Base-by-base conservation (phyloP, 2,888 invertebrate species). In the Empis stercorea region DNA sequence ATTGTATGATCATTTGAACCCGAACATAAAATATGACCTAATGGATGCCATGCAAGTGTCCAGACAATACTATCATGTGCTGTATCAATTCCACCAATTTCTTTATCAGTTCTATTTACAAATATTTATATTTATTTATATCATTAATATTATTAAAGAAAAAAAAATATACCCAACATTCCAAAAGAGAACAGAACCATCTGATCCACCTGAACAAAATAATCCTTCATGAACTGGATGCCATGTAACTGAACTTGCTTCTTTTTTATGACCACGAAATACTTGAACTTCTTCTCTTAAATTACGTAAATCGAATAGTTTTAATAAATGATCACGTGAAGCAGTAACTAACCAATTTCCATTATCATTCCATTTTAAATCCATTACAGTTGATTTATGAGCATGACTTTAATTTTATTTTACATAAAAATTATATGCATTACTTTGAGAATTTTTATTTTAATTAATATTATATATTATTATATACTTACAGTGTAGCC, bases 261-360 rank as follows among this genome's bases (percentile, higher is more conserved):
- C 99, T 67, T 97, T 97, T 66, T 99, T 99, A 68, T 99, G 99
- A 1, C 97, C 99, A 56, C 97, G 81, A 72, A 99, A 99, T 38
- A 94, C 87, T 74, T 96, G 96, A 48, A 97, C 77, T 71, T 99
- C 99, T 61, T 88, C 87, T 51, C 86, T 86, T 59, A 99, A 75
- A 73, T 97, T 96, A 50, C 99, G 79, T 56, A 99, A 81, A 70
- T 99, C 99, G 73, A 99, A 99, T 48, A 99, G 71, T 70, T 99
- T 99, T 39, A 99, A 76, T 53, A 99, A 75, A 71, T 97, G 97
- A 71, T 99, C 97, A 53, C 97, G 74, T 3, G 96, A 96, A 1
- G 96, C 96, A n/a, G 96, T 96, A 46, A 97, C 83, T 45, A 99
- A 73, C 99, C 99, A 99, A 68, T 99, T 97, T 4, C 99, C 99